Evolutionary conservation across 2,888 invertebrate species (phyloP).

Genomic region (Hydrotaea cyrtoneurina): DNA sequence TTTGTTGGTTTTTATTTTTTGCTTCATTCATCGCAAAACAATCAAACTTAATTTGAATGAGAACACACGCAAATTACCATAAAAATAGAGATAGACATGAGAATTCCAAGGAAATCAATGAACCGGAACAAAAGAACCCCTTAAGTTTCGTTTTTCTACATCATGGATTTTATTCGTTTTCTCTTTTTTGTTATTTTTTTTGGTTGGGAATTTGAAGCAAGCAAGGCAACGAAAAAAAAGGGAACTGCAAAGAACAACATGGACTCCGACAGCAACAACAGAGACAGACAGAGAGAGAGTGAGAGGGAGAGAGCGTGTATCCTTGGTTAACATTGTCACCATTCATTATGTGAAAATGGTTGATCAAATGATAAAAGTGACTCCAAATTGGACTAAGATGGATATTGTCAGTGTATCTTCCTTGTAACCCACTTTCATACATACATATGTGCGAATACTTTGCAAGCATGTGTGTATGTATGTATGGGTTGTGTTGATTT

Average conservation of each 20-base stretch:
- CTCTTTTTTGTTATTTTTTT: no score
- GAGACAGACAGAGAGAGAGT: no score
- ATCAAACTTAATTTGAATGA: conserved; percentile 28
- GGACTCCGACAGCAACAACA: not conserved
- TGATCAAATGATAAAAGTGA: not conserved
- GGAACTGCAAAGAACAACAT: not conserved
- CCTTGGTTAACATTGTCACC: not conserved
- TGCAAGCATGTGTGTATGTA: no score
- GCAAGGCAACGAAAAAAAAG: not conserved
- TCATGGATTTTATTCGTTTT: conserved; percentile 4
- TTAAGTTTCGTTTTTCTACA: conserved; percentile 23
- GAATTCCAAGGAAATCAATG: conserved; percentile 14
- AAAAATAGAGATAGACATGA: conserved; percentile 12
- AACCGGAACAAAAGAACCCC: not conserved
- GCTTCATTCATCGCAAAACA: conserved; percentile 10
- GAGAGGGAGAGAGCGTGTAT: not conserved
- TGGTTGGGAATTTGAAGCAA: no score
- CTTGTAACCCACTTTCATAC: not conserved
- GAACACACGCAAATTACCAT: conserved; percentile 26
- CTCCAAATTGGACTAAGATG: not conserved
- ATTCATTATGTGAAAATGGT: not conserved
- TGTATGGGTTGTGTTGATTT: no score
- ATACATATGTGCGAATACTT: not conserved
- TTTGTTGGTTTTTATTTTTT: not conserved
- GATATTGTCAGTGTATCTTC: no score